Conservation (phyloP, 2,113 vertebrate species). For the Eonycteris spelaea region DNA sequence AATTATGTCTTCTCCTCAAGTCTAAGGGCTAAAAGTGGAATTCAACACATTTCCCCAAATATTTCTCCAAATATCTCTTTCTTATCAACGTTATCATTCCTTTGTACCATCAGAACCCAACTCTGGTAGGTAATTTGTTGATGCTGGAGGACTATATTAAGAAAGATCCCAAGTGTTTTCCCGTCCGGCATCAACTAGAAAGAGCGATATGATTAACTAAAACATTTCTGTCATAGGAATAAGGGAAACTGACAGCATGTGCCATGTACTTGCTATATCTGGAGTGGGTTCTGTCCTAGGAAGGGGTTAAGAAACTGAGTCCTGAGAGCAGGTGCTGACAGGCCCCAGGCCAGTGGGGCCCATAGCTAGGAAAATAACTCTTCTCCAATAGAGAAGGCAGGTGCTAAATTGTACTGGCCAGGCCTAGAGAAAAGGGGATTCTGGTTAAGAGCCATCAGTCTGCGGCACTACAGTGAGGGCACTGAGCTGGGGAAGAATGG, state of each 20-base stretch:
- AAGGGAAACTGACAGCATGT: neutral
- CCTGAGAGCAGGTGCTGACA: neutral
- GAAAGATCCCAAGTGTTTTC: neutral
- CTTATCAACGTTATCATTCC: neutral
- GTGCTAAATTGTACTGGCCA: neutral
- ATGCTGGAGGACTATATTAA: neutral
- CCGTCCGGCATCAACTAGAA: neutral
- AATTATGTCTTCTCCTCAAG: neutral
- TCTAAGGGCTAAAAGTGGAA: neutral
- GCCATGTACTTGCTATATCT: neutral
- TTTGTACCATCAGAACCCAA: neutral
- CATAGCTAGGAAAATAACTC: neutral
- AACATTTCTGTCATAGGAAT: neutral
- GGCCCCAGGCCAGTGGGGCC: neutral
- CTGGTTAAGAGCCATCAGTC: neutral
- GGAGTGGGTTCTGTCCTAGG: neutral
- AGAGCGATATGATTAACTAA: neutral
- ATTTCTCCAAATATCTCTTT: neutral
- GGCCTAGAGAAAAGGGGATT: neutral
- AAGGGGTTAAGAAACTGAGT: neutral
- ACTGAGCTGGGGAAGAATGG: neutral
- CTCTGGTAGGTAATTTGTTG: neutral
- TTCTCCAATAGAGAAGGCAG: neutral
- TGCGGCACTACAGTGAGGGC: neutral
- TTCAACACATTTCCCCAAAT: neutral